Evolutionary conservation across 2,888 invertebrate genomes (phyloP).

Genomic region (Ophraella communa): DNA sequence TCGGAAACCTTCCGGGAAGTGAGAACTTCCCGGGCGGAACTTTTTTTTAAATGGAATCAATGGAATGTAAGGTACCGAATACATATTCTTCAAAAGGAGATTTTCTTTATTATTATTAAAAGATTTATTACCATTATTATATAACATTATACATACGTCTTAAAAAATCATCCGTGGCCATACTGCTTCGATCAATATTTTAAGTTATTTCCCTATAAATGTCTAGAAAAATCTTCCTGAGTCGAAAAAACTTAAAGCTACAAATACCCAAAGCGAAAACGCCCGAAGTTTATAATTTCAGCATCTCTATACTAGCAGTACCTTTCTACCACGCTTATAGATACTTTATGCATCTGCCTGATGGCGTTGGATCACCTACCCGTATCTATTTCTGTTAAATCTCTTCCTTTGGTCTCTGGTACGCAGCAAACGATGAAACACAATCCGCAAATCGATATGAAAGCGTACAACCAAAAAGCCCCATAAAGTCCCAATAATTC

Average conservation of each 20-base stretch:
- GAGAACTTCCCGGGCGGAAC: no score
- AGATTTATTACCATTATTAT: no score
- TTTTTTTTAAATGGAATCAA: no score
- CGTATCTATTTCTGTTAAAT: slow-evolving; percentile 86
- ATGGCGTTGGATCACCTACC: slow-evolving; percentile 52
- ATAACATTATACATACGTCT: neutral
- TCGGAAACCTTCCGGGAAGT: no score
- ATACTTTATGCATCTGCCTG: slow-evolving; percentile 45
- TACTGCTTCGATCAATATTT: no score
- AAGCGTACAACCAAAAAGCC: slow-evolving; percentile 88
- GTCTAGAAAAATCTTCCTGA: slow-evolving; percentile 24
- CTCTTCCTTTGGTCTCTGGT: slow-evolving; percentile 90
- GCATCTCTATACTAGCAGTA: slow-evolving; percentile 45
- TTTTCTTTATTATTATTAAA: no score
- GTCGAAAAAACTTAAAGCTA: slow-evolving; percentile 1
- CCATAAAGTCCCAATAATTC: slow-evolving; percentile 78
- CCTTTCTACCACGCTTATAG: slow-evolving; percentile 52
- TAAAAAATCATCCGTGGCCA: no score
- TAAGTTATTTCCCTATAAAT: neutral
- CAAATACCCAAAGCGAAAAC: no score
- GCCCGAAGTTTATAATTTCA: neutral
- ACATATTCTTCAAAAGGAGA: no score
- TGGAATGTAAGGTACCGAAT: no score
- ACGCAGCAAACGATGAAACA: slow-evolving; percentile 87
- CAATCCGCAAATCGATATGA: slow-evolving; percentile 79